Evolutionary conservation across 2,888 invertebrate species (phyloP).

Genomic region (Laspeyria flexula): DNA sequence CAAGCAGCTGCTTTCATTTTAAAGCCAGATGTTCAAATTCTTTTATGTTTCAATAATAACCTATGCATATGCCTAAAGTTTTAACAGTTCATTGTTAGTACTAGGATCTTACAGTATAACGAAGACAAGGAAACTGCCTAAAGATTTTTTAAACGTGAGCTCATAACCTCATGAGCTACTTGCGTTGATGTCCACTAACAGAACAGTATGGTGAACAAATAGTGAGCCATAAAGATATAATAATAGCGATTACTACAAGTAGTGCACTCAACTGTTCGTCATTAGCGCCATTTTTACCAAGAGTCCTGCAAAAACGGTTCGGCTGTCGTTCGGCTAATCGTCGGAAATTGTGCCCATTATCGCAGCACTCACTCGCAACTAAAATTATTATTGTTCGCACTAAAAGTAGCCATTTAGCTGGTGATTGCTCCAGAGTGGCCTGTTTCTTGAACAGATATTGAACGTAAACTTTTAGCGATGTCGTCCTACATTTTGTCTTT

Average conservation of each 20-base stretch:
- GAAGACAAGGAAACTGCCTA: too few species aligned
- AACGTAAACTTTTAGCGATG: slow-evolving; percentile 44
- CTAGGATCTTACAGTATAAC: too few species aligned
- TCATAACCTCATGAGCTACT: not conserved
- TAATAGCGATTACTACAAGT: slow-evolving; percentile 55
- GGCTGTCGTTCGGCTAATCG: slow-evolving; percentile 75
- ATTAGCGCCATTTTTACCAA: slow-evolving; percentile 77
- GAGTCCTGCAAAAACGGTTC: slow-evolving; percentile 73
- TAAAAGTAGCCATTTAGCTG: slow-evolving; percentile 81
- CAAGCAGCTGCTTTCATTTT: too few species aligned
- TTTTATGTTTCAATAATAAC: too few species aligned
- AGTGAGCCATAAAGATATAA: slow-evolving; percentile 30
- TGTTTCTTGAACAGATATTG: slow-evolving; percentile 51
- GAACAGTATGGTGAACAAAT: slow-evolving; percentile 26
- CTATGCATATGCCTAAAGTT: too few species aligned
- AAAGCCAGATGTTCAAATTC: too few species aligned
- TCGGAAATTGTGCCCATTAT: slow-evolving; percentile 85
- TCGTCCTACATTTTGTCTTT: slow-evolving; percentile 13
- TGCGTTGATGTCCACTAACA: not conserved
- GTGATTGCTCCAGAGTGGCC: slow-evolving; percentile 62
- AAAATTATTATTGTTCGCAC: slow-evolving; percentile 84
- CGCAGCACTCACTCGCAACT: slow-evolving; percentile 79
- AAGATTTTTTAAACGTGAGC: too few species aligned
- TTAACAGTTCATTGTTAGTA: too few species aligned
- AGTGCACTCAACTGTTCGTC: slow-evolving; percentile 59